These are phyloP conservation scores for Huso huso DNA, from an alignment of 2,797 vertebrate species.

Conservation along the genomic window DNA sequence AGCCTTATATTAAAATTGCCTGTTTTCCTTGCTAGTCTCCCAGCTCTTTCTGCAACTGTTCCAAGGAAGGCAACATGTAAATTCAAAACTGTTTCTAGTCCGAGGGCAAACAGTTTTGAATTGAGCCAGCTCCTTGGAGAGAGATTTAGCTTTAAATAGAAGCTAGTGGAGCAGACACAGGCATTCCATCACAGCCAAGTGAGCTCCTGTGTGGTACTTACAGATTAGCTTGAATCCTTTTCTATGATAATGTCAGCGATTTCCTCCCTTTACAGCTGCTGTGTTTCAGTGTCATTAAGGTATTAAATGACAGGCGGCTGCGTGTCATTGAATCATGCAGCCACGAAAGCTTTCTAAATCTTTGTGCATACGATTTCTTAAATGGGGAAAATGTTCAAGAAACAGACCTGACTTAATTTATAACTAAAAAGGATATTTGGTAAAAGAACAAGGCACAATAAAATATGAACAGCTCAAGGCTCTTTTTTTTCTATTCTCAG, in stretches of 20 bases:
- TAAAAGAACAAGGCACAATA: background rate
- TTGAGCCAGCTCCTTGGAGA: conserved; percentile 4
- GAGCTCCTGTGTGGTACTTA: conserved; percentile 8
- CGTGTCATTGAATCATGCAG: too few species aligned
- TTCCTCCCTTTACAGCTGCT: background rate
- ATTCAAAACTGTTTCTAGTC: background rate
- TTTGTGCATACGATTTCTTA: background rate
- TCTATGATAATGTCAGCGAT: background rate
- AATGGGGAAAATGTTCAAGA: background rate
- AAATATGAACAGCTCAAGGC: conserved; percentile 5
- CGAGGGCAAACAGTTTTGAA: conserved; percentile 2
- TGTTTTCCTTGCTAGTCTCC: conserved; percentile 25
- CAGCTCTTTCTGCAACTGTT: conserved; percentile 11
- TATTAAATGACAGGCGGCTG: background rate
- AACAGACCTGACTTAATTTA: conserved; percentile 1
- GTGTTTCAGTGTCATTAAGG: conserved; percentile 11
- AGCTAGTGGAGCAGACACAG: conserved; percentile 6
- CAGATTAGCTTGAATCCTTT: conserved; percentile 8
- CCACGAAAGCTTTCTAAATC: too few species aligned
- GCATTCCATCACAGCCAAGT: conserved; percentile 13
- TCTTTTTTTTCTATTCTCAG: background rate
- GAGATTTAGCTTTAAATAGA: conserved; percentile 10
- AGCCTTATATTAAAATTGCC: conserved; percentile 29
- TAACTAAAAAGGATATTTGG: conserved; percentile 9
- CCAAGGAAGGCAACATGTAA: conserved; percentile 7